Evolutionary conservation across 2,888 invertebrate species (phyloP), one percentile per base, ranked within the genome.

Genomic region (Andrena chrysosceles): DNA sequence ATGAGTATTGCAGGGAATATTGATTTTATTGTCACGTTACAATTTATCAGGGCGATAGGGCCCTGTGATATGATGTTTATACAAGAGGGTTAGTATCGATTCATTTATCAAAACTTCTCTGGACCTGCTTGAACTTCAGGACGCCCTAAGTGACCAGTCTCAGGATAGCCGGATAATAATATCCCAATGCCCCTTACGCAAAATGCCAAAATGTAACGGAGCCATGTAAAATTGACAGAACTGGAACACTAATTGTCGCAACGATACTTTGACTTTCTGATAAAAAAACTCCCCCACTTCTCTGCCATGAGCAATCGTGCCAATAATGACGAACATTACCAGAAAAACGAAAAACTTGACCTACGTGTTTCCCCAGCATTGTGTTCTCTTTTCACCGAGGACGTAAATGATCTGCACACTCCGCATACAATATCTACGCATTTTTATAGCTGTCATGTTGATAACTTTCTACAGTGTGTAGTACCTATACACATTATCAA

Each of bases 391-490:
- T 31, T 6, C 5, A 70, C 64, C 35, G 48, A 13, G 13, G 1
- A 56, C 8, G 3, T 16, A 5, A 23, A 6, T n/a, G 13, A 13
- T 33, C 49, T 8, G 20, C 23, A 4, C 31, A 4, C 31, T 56
- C 48, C 71, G 59, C 64, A 77, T 66, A 59, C 42, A 42, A 26
- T 33, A 29, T 8, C 26, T 6, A 59, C 2, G 35, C 26, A 2
- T 20, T 31, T 48, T 23, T 59, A 8, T 42, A 13, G 5, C 60
- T 48, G 2, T 1, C 20, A 8, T 48, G 4, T 29, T 20, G 52
- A 54, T 69, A 76, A 75, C 68, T 62, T 68, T 29, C 13, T 20
- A 23, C 10, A 52, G 4, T n/a, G n/a, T 35, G 56, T 16, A 16
- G 4, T 8, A 31, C 1, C 0, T 33, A 64, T 20, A 13, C 16